Conservation (phyloP, 2,113 vertebrate genomes). For the Holacanthus passer region DNA sequence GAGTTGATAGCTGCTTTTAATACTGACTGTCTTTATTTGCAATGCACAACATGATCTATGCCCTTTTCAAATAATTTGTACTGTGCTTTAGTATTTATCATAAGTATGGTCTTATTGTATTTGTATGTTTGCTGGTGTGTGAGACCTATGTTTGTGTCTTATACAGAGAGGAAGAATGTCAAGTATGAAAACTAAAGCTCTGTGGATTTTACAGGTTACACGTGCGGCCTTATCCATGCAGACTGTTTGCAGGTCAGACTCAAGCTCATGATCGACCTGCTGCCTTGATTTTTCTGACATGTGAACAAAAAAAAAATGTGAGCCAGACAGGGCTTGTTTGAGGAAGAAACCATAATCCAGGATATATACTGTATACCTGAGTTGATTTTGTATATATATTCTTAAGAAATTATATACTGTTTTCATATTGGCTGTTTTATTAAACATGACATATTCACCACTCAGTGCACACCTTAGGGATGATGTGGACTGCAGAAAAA, state of each 20-base stretch:
- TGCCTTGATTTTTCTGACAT: background rate
- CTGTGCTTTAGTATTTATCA: background rate
- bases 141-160: background rate
- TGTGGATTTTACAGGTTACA: background rate
- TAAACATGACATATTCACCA: background rate
- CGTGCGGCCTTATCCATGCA: background rate
- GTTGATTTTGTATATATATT: too few relatives aligned
- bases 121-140: background rate
- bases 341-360: background rate
- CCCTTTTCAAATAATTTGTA: background rate
- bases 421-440: background rate
- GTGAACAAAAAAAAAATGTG: background rate
- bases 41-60: background rate
- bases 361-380: background rate
- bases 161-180: background rate
- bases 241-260: conserved; percentile 34
- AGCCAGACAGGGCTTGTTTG: background rate
- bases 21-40: background rate
- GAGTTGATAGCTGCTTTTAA: background rate
- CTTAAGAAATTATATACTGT: background rate
- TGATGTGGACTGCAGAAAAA: background rate
- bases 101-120: background rate
- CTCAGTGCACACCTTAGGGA: too few relatives aligned
- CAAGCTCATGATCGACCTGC: background rate
- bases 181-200: conserved; percentile 3